Evolutionary conservation across 2,113 vertebrate genomes (phyloP).

Genomic region (Trachemys scripta): DNA sequence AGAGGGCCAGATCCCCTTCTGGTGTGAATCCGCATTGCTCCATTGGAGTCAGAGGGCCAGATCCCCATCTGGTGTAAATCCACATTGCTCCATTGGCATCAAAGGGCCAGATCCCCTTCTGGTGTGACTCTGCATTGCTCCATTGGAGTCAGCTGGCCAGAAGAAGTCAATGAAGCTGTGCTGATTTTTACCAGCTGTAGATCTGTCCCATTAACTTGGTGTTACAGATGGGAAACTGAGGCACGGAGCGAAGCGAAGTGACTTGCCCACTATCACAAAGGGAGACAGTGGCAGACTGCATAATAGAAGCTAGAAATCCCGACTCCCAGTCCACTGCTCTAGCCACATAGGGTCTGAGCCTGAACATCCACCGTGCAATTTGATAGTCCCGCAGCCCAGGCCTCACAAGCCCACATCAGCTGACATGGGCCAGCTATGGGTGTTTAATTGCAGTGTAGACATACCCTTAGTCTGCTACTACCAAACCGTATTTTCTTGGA

Average conservation of each 20-base stretch:
- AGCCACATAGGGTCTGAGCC: not conserved
- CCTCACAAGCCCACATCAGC: no score
- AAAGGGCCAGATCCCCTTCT: no score
- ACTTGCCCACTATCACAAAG: not conserved
- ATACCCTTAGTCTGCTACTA: not conserved
- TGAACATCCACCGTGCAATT: not conserved
- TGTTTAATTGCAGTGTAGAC: not conserved
- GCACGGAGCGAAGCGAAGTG: not conserved
- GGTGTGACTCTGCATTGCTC: no score
- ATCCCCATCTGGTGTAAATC: no score
- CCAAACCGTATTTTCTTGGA: not conserved
- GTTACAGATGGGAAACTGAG: not conserved
- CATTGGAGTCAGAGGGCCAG: not conserved
- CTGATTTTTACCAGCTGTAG: not conserved
- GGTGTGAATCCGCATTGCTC: no score
- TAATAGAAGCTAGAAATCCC: not conserved
- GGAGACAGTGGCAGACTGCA: not conserved
- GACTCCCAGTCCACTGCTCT: not conserved
- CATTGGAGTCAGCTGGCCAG: not conserved
- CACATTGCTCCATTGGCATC: no score
- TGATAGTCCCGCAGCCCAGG: not conserved
- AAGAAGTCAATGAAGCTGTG: accelerated
- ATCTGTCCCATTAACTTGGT: accelerated
- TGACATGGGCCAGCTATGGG: not conserved
- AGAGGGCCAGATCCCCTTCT: no score